A percentile compares a stretch with the other conserved stretches of the same genome.
phyloP scores from a whole-genome alignment of 30 jellyfish, hydroid and myxozoan species.

The Calvadosia cruxmelitensis region DNA sequence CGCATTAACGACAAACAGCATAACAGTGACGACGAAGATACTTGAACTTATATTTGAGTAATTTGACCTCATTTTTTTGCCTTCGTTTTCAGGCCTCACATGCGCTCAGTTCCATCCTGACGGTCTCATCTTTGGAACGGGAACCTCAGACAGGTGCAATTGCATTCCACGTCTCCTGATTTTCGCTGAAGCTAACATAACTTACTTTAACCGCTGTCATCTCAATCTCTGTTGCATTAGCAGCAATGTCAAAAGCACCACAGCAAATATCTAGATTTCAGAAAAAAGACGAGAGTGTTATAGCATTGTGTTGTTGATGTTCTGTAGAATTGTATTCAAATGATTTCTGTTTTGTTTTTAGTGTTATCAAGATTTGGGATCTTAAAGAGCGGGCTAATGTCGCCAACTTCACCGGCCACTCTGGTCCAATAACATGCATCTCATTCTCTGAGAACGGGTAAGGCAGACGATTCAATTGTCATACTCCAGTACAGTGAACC shows the following conservation, averaged over 20 bases:
- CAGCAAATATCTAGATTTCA: too few relatives aligned
- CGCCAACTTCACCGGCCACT: slow-evolving; percentile 97
- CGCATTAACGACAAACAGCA: too few relatives aligned
- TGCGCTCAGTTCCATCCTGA: slow-evolving; percentile 99
- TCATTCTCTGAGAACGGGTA: slow-evolving; percentile 98
- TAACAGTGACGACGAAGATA: too few relatives aligned
- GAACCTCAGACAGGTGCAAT: slow-evolving; percentile 99
- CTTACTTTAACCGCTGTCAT: too few relatives aligned
- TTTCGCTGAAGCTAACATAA: too few relatives aligned
- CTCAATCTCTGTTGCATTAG: too few relatives aligned
- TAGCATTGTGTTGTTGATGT: background rate
- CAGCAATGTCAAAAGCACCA: too few relatives aligned
- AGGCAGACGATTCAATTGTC: too few relatives aligned
- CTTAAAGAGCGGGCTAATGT: slow-evolving; percentile 91
- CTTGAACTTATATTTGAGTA: background rate
- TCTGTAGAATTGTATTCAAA: background rate
- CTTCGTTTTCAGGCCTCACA: slow-evolving; percentile 46
- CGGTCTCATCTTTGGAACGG: slow-evolving; percentile 97
- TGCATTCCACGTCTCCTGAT: too few relatives aligned
- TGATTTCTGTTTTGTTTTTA: background rate
- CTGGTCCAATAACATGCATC: slow-evolving; percentile 94
- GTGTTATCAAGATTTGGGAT: slow-evolving; percentile 96
- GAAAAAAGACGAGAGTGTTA: too few relatives aligned
- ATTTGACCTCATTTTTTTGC: background rate
- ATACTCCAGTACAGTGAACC: too few relatives aligned